Conservation (phyloP, 2,888 invertebrate genomes). For the Torymus tubicola region DNA sequence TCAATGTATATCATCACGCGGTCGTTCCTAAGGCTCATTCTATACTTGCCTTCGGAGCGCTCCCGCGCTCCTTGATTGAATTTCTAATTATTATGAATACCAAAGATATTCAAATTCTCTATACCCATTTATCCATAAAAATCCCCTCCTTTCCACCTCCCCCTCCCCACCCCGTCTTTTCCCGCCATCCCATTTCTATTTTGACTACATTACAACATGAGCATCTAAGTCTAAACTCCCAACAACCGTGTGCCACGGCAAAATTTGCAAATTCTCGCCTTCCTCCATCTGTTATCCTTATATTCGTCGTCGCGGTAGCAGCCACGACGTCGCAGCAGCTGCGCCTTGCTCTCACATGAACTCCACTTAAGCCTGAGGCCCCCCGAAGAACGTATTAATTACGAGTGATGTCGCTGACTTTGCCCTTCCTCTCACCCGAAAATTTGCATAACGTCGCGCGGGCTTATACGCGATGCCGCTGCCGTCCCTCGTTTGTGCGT, state of each 20-base stretch:
- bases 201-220: no score
- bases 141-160: no score
- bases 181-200: no score
- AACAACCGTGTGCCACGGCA: background rate
- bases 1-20: no score
- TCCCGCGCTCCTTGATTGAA: no score
- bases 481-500: slow-evolving; percentile 33
- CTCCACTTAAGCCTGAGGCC: slow-evolving; percentile 40
- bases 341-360: slow-evolving; percentile 25
- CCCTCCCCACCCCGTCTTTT: no score
- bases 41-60: no score
- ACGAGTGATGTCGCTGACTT: slow-evolving; percentile 52
- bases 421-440: slow-evolving; percentile 16
- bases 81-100: no score
- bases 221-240: no score
- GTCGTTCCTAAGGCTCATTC: no score
- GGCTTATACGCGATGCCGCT: slow-evolving; percentile 21
- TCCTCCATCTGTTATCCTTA: slow-evolving; percentile 34
- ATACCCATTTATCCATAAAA: no score
- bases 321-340: slow-evolving; percentile 1
- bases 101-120: no score
- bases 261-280: slow-evolving; percentile 4
- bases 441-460: slow-evolving; percentile 50
- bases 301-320: slow-evolving; percentile 18
- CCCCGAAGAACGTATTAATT: slow-evolving; percentile 50